Conservation (phyloP, 2,797 vertebrate species). For the Molossus molossus region DNA sequence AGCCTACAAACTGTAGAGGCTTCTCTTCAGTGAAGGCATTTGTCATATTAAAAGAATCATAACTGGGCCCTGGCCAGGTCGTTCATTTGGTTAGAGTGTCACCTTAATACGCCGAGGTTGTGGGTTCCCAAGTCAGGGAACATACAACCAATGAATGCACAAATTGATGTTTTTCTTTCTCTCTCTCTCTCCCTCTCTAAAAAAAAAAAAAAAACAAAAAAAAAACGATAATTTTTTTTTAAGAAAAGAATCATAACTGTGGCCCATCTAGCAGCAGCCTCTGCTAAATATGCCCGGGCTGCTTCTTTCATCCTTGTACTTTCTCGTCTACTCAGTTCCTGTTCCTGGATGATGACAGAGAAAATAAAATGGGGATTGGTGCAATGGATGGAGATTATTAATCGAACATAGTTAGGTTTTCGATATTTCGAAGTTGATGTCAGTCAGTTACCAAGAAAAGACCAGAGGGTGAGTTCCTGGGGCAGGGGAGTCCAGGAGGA, state of each 20-base stretch:
- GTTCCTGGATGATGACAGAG: background rate
- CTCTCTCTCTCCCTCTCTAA: background rate
- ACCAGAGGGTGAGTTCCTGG: background rate
- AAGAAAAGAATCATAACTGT: background rate
- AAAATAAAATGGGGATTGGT: constrained; percentile 2
- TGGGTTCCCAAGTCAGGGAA: background rate
- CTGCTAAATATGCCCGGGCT: background rate
- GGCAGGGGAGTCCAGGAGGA: background rate
- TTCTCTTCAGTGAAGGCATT: background rate
- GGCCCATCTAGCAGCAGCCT: background rate
- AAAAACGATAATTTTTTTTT: background rate
- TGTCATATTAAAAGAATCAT: background rate
- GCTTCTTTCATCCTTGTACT: background rate
- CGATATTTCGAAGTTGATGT: constrained; percentile 48
- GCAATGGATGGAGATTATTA: background rate
- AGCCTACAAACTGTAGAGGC: background rate
- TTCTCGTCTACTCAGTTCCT: background rate
- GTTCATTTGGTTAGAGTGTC: background rate
- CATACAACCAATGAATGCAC: background rate
- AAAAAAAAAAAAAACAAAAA: too few relatives aligned
- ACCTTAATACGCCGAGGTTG: background rate
- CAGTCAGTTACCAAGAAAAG: constrained; percentile 27
- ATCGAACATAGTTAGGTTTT: constrained; percentile 11
- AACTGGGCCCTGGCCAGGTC: background rate
- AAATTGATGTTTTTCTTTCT: background rate